These are phyloP conservation scores for Chelonus insularis DNA, from an alignment of 1,140 invertebrate genomes.

Conservation along the genomic window DNA sequence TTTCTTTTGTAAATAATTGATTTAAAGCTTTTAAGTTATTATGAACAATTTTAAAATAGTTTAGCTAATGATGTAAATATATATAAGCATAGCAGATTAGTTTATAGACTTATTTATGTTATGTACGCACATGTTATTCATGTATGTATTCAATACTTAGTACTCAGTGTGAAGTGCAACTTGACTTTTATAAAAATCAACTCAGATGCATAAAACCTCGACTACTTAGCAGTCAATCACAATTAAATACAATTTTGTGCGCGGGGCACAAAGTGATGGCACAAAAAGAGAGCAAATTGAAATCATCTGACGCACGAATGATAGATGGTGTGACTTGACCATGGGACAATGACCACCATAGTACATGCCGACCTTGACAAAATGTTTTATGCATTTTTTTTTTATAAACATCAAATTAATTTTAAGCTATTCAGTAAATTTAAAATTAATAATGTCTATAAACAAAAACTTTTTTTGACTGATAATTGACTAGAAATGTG, in stretches of 20 bases:
- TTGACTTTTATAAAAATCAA: constrained; percentile 41
- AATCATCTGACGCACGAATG: constrained; percentile 58
- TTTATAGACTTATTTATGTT: too few species aligned
- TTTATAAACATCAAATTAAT: too few species aligned
- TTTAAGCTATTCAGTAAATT: too few species aligned
- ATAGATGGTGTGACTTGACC: constrained; percentile 45
- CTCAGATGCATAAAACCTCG: constrained; percentile 45
- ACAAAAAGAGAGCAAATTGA: constrained; percentile 60
- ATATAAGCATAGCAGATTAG: too few species aligned
- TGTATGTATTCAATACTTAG: not conserved
- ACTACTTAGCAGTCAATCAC: constrained; percentile 58
- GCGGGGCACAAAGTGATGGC: constrained; percentile 43
- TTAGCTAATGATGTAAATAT: not conserved
- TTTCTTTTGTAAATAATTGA: constrained; percentile 5
- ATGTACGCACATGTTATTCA: not conserved
- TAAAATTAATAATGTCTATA: not conserved
- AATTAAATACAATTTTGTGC: constrained; percentile 60
- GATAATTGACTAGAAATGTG: not conserved
- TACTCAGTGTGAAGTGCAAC: not conserved
- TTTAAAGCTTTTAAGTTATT: not conserved
- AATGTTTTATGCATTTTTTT: not conserved
- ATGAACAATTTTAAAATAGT: not conserved
- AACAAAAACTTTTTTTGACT: not conserved
- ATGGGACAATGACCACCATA: constrained; percentile 18
- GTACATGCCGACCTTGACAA: constrained; percentile 5